Conservation (phyloP, 2,797 vertebrate genomes). For the Anolis apletophallus region DNA sequence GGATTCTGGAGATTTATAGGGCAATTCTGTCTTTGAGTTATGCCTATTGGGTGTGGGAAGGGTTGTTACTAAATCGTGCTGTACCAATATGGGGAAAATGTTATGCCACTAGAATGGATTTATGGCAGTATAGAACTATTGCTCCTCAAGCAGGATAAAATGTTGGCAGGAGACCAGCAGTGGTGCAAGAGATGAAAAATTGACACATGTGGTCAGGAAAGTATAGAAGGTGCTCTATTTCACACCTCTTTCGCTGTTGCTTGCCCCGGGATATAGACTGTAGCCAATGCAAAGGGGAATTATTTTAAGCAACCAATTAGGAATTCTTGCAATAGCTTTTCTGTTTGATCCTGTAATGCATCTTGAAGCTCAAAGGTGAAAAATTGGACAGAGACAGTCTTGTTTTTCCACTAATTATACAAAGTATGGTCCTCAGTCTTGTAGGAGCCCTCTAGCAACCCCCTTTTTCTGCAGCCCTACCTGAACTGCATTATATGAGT, state of each 20-base stretch:
- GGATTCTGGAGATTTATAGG: background rate
- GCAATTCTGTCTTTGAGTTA: background rate
- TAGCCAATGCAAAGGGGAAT: background rate
- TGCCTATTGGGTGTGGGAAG: background rate
- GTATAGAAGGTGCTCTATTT: background rate
- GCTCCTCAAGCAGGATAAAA: background rate
- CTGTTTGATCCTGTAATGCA: background rate
- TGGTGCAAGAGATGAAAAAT: background rate
- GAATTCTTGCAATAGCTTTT: background rate
- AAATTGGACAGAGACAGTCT: background rate
- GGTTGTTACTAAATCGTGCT: background rate
- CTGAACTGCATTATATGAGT: too few relatives aligned
- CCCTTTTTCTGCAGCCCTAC: background rate
- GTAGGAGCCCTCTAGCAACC: background rate
- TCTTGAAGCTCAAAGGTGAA: background rate
- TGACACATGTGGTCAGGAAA: background rate
- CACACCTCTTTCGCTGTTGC: background rate
- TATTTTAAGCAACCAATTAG: background rate
- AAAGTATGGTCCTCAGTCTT: background rate
- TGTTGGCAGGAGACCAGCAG: background rate
- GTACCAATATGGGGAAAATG: background rate
- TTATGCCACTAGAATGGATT: background rate
- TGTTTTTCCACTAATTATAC: background rate
- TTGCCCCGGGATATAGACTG: background rate
- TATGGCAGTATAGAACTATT: background rate